Evolutionary conservation across 2,113 vertebrate genomes (phyloP).

Genomic region (Burhinus oedicnemus): DNA sequence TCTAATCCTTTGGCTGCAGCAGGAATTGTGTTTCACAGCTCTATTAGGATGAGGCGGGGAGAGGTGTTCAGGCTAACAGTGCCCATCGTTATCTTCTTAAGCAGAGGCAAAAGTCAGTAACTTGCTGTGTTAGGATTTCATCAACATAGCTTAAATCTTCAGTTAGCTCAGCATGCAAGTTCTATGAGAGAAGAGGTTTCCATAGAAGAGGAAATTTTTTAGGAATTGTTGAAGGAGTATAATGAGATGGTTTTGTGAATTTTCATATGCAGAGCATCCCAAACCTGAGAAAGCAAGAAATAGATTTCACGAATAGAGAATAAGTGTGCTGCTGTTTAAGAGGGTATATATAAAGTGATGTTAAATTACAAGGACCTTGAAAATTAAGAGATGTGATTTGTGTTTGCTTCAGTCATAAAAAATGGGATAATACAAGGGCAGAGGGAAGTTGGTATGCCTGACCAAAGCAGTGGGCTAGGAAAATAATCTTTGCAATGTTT

Average conservation of each 20-base stretch:
- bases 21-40: not conserved
- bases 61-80: not conserved
- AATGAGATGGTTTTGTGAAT: not conserved
- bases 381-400: not conserved
- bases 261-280: not conserved
- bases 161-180: not conserved
- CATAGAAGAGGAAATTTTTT: not conserved
- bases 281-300: not conserved
- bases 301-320: not conserved
- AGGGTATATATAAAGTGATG: not conserved
- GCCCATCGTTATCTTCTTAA: not conserved
- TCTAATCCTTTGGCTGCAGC: not conserved
- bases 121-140: not conserved
- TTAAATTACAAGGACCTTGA: not conserved
- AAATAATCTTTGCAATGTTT: not conserved
- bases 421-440: not conserved
- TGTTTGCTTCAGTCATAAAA: not conserved
- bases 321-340: not conserved
- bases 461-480: not conserved
- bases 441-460: not conserved
- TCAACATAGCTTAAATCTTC: not conserved
- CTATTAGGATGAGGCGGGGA: not conserved
- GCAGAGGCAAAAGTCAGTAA: not conserved
- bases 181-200: not conserved
- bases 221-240: not conserved